phyloP scores from a whole-genome alignment of 2,113 vertebrate species.

The Aramus guarauna region DNA sequence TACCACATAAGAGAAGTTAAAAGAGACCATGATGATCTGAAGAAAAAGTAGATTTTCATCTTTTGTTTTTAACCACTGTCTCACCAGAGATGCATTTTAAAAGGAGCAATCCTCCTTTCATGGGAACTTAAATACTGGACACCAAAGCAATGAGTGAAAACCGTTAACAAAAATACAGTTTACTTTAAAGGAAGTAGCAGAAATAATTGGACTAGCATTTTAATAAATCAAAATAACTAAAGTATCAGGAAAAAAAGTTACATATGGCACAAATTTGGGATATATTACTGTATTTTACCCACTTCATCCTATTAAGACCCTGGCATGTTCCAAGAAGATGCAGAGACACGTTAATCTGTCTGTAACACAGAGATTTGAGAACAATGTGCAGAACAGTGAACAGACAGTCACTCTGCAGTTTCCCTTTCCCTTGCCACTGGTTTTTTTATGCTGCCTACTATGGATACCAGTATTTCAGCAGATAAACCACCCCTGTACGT shows the following conservation, averaged over 20 bases:
- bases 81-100: background rate
- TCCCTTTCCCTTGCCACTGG: background rate
- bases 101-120: background rate
- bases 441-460: accelerated
- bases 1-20: background rate
- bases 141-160: background rate
- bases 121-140: background rate
- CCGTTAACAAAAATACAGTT: background rate
- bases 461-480: background rate
- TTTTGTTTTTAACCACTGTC: background rate
- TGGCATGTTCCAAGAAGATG: background rate
- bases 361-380: background rate
- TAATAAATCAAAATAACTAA: background rate
- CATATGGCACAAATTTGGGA: background rate
- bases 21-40: background rate
- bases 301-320: background rate
- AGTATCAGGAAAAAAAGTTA: background rate
- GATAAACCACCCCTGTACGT: background rate
- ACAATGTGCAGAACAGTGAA: background rate
- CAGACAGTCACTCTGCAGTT: background rate
- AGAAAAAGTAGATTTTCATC: background rate
- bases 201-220: background rate
- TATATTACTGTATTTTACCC: background rate
- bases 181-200: background rate
- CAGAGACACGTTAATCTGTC: background rate